Evolutionary conservation across 2,797 vertebrate species (phyloP).

Genomic region (Phylloscopus collybita): DNA sequence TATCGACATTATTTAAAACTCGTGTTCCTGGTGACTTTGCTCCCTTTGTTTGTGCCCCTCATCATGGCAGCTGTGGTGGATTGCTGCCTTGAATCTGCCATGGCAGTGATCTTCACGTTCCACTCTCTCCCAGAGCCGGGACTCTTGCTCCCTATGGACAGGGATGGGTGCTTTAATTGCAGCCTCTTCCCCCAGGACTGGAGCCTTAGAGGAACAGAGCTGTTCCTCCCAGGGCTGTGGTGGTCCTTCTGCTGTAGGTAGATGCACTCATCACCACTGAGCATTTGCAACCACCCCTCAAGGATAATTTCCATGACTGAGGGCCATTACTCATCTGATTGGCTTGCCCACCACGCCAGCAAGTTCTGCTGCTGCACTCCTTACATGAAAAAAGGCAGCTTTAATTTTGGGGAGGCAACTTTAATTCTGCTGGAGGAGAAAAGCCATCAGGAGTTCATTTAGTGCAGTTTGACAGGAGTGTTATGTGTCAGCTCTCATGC

Average conservation of each 20-base stretch:
- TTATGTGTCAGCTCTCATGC: neutral
- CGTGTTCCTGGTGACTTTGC: neutral
- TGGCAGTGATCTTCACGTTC: accelerated
- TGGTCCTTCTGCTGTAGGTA: neutral
- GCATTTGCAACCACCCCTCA: neutral
- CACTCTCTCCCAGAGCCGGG: accelerated
- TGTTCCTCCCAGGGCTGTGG: neutral
- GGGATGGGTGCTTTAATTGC: neutral
- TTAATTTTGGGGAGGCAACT: neutral
- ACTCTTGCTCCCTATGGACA: neutral
- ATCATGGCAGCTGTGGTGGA: accelerated
- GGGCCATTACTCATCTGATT: neutral
- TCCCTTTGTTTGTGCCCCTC: neutral
- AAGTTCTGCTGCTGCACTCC: neutral
- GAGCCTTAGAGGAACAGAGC: neutral
- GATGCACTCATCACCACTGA: accelerated
- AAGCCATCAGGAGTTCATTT: neutral
- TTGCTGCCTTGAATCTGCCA: neutral
- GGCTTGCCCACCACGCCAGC: accelerated
- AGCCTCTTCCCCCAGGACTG: neutral
- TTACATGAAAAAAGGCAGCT: neutral
- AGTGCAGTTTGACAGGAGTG: accelerated
- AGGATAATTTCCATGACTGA: neutral
- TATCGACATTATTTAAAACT: neutral
- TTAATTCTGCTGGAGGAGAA: neutral